phyloP scores from a whole-genome alignment of 2,888 invertebrate genomes.

The Philopedon plagiatum region DNA sequence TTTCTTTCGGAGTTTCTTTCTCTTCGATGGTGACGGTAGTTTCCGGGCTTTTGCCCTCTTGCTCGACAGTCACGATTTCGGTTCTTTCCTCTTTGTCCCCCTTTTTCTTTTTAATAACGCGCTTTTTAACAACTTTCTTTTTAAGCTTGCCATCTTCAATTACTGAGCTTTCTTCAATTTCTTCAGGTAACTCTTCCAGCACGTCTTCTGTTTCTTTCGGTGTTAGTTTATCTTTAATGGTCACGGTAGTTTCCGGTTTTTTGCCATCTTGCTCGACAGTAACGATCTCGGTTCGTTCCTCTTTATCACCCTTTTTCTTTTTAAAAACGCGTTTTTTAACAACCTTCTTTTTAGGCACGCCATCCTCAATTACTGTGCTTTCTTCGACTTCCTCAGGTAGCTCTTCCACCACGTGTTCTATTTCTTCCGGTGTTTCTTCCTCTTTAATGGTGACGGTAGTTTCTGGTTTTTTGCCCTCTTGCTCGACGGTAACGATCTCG shows the following conservation, averaged over 20 bases:
- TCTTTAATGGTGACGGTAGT: slow-evolving; percentile 37
- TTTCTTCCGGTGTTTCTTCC: slow-evolving; percentile 57
- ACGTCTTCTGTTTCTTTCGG: slow-evolving; percentile 58
- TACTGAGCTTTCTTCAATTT: slow-evolving; percentile 61
- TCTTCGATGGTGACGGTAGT: slow-evolving; percentile 57
- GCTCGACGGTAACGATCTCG: slow-evolving; percentile 59
- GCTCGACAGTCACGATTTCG: slow-evolving; percentile 54
- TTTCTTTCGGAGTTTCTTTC: slow-evolving; percentile 40
- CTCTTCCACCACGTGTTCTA: slow-evolving; percentile 61
- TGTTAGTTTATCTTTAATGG: slow-evolving; percentile 65
- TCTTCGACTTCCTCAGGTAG: slow-evolving; percentile 64
- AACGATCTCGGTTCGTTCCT: slow-evolving; percentile 67
- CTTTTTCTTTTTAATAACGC: slow-evolving; percentile 62
- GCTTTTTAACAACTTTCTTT: slow-evolving; percentile 61
- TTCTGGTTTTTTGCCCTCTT: slow-evolving; percentile 58
- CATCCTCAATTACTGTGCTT: slow-evolving; percentile 64
- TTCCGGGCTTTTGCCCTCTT: slow-evolving; percentile 53
- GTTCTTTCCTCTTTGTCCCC: slow-evolving; percentile 55
- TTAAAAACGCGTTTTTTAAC: slow-evolving; percentile 68
- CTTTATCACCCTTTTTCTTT: slow-evolving; percentile 64
- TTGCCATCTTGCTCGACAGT: slow-evolving; percentile 70
- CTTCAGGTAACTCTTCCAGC: slow-evolving; percentile 67
- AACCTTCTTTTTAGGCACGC: slow-evolving; percentile 59
- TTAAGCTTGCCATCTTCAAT: slow-evolving; percentile 52
- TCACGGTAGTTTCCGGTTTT: slow-evolving; percentile 66